Percentiles rank a stretch among this genome's conserved stretches.
Conservation (phyloP, 2,888 invertebrate species). For the Lithophane semibrunnea region DNA sequence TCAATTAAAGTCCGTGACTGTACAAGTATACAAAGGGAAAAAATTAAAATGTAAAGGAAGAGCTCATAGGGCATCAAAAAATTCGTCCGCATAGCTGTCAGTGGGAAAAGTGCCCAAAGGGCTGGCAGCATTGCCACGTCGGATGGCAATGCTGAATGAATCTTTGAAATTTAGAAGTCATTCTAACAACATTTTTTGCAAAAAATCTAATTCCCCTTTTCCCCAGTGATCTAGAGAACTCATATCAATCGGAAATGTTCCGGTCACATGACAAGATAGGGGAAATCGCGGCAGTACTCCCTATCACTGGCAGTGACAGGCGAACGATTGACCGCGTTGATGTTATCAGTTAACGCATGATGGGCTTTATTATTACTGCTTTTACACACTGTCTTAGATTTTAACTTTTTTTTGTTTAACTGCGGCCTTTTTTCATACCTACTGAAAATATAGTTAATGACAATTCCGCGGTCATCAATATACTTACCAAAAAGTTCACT, state of each 20-base stretch:
- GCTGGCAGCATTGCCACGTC: no score
- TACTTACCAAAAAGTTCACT: not conserved
- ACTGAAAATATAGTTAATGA: not conserved
- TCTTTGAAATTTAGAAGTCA: not conserved
- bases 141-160: no score
- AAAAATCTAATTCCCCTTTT: not conserved
- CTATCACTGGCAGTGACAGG: constrained; percentile 31
- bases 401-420: not conserved
- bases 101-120: no score
- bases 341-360: constrained; percentile 17
- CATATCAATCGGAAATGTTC: constrained; percentile 15
- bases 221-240: not conserved
- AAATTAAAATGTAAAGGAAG: no score
- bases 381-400: no score
- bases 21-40: no score
- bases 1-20: no score
- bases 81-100: no score
- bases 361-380: not conserved
- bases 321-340: constrained; percentile 15
- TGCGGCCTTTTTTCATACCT: not conserved
- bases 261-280: not conserved
- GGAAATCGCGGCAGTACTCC: not conserved
- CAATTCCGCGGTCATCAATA: not conserved
- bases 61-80: no score
- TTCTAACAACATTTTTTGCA: not conserved